These are phyloP conservation scores for Tortricodes alternella DNA, from an alignment of 2,888 invertebrate genomes.

Conservation along the genomic window DNA sequence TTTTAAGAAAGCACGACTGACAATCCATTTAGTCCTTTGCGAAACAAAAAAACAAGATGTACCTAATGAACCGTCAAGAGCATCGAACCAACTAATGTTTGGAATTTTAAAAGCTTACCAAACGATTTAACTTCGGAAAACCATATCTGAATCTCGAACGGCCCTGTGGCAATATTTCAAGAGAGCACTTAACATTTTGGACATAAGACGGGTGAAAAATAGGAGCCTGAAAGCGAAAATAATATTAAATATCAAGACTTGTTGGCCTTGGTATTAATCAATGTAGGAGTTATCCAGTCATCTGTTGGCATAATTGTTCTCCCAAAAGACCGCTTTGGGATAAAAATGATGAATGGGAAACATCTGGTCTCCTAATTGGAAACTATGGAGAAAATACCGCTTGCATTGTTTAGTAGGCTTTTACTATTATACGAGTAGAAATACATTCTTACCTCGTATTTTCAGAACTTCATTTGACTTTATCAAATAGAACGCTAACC, in stretches of 20 bases:
- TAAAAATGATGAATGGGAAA: conserved; percentile 22
- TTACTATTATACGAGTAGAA: conserved; percentile 18
- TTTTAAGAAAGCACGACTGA: conserved; percentile 56
- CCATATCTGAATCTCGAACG: conserved; percentile 25
- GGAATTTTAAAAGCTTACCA: conserved; percentile 33
- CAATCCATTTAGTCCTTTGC: conserved; percentile 62
- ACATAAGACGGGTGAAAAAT: conserved; percentile 42
- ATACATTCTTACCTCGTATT: conserved; percentile 4
- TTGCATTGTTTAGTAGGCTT: conserved; percentile 1
- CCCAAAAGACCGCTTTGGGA: conserved; percentile 16
- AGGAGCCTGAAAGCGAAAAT: conserved; percentile 37
- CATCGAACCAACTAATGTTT: conserved; percentile 52
- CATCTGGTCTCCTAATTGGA: neutral
- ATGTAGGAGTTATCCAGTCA: conserved; percentile 10
- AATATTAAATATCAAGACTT: conserved; percentile 35
- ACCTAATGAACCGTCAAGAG: conserved; percentile 64
- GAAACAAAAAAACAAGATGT: conserved; percentile 56
- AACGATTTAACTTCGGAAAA: conserved; percentile 31
- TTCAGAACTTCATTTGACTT: conserved; percentile 10
- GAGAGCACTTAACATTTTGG: conserved; percentile 65
- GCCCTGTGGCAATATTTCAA: conserved; percentile 65
- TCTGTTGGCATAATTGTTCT: conserved; percentile 25
- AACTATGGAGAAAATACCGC: conserved; percentile 6
- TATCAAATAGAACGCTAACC: neutral
- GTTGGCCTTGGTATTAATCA: conserved; percentile 37